These are phyloP conservation scores for Dasypus novemcinctus DNA, from an alignment of 2,113 vertebrate genomes.

Conservation along the genomic window DNA sequence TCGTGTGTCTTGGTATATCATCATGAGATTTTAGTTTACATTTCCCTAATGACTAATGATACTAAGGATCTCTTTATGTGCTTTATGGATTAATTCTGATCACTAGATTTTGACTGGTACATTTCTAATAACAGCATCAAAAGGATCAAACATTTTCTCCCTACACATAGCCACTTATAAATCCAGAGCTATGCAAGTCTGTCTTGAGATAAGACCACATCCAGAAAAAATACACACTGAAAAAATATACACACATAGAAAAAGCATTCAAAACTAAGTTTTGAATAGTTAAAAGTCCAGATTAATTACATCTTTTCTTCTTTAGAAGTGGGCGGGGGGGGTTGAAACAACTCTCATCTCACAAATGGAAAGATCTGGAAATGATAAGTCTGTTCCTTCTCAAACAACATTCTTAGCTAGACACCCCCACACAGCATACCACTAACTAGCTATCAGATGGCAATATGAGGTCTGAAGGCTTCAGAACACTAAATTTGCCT, in stretches of 20 bases:
- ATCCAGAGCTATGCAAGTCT: conserved; percentile 23
- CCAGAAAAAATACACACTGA: background rate
- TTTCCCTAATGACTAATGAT: background rate
- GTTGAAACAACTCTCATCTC: conserved; percentile 47
- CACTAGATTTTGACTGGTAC: background rate
- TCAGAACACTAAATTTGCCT: conserved; percentile 66
- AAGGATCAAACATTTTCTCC: conserved; percentile 22
- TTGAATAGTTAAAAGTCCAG: conserved; percentile 6
- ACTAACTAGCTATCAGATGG: conserved; percentile 46
- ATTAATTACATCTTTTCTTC: conserved; percentile 52
- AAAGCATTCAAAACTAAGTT: conserved; percentile 12
- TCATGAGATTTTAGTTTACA: background rate
- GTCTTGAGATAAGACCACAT: background rate
- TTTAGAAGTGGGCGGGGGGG: fast-evolving
- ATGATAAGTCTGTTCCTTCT: conserved; percentile 30
- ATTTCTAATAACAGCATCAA: background rate
- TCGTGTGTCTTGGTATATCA: background rate
- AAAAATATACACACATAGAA: background rate
- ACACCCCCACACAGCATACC: background rate
- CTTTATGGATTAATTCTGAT: conserved; percentile 19
- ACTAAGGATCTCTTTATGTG: background rate
- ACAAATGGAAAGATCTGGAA: conserved; percentile 59
- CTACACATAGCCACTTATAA: background rate
- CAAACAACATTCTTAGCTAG: conserved; percentile 47
- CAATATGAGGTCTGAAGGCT: conserved; percentile 57